phyloP scores from a whole-genome alignment of 2,113 vertebrate genomes.

The human (Homo sapiens) region GRCh38 chr13:39534001-39534500 shows the following conservation, averaged over 20 bases:
- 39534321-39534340: neutral
- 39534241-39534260: neutral
- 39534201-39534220: slow-evolving; percentile 38
- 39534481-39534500: neutral
- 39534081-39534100: slow-evolving; percentile 69
- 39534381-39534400: neutral
- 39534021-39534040: neutral
- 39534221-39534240: slow-evolving; percentile 63
- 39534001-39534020: slow-evolving; percentile 15
- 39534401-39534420: accelerated
- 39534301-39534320: neutral
- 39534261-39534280: slow-evolving; percentile 5
- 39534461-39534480: neutral
- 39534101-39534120: slow-evolving; percentile 74
- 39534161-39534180: slow-evolving; percentile 61
- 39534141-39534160: slow-evolving; percentile 71
- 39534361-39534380: neutral
- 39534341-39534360: neutral
- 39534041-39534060: slow-evolving; percentile 57
- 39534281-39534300: neutral
- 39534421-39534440: neutral
- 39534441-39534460: neutral
- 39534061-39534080: slow-evolving; percentile 57
- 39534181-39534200: slow-evolving; percentile 71
- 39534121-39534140: slow-evolving; percentile 58